Conservation (phyloP, 2,888 invertebrate species). For the Tholera decimalis region DNA sequence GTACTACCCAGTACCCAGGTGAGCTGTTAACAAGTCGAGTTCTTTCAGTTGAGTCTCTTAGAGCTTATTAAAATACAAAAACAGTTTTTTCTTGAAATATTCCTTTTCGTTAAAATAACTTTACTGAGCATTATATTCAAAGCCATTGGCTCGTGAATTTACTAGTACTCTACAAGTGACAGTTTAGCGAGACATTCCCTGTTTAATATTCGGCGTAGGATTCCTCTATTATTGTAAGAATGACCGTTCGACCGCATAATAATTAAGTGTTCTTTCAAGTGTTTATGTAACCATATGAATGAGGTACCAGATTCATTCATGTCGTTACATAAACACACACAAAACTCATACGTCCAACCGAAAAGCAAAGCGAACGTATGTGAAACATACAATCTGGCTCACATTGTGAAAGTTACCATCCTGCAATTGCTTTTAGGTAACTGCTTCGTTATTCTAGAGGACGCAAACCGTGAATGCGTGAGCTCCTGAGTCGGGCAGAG, state of each 20-base stretch:
- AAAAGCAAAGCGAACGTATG: slow-evolving; percentile 56
- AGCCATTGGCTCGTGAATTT: slow-evolving; percentile 27
- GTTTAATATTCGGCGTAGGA: slow-evolving; percentile 55
- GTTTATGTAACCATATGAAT: slow-evolving; percentile 71
- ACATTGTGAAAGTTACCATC: slow-evolving; percentile 80
- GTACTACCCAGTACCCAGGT: neutral
- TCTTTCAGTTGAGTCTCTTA: neutral
- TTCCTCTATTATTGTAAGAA: slow-evolving; percentile 48
- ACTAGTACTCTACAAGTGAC: slow-evolving; percentile 20
- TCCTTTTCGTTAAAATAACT: slow-evolving; percentile 6
- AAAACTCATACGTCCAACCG: slow-evolving; percentile 80
- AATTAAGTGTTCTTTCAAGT: slow-evolving; percentile 62
- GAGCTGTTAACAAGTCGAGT: neutral
- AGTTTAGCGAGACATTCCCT: slow-evolving; percentile 29
- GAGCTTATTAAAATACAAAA: slow-evolving; percentile 8
- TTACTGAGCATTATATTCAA: neutral
- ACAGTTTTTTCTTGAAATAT: neutral
- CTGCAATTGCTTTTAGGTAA: slow-evolving; percentile 55
- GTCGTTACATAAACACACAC: slow-evolving; percentile 65
- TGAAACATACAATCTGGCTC: slow-evolving; percentile 68
- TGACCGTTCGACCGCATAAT: slow-evolving; percentile 54
- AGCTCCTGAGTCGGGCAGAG: too few species aligned
- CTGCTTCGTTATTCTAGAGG: too few species aligned
- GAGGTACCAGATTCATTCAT: too few species aligned
- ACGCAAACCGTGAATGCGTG: too few species aligned